Base-by-base conservation (phyloP, 2,888 invertebrate genomes). In the Eristalinus sepulchralis region DNA sequence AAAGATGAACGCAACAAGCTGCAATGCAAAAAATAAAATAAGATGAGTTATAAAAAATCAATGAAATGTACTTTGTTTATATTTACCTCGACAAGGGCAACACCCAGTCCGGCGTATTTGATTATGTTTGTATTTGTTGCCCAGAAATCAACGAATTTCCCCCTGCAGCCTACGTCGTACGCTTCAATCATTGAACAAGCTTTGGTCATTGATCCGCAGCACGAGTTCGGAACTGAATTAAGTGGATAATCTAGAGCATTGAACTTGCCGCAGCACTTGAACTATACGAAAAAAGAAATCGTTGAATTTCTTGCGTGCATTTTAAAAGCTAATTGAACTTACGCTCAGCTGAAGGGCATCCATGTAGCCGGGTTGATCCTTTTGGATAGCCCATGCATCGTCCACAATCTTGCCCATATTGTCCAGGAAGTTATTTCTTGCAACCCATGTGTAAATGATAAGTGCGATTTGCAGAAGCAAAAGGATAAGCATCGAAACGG, bases 1-100 rank as follows among this genome's bases (percentile, higher is more conserved):
- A 92, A 97, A 96, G 89, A 97, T 93, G 80, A 97, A 96, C 83
- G 96, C 96, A 89, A 95, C 92, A 86, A 96, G 93, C 95, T 96
- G 22, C 4, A 71, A 80, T n/a, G 6, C 34, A 33, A 62, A 59
- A 77, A 27, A 20, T 24, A 53, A 62, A 64, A 57, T n/a, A 10
- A 27, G 11, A 2, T 24, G 17, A 34, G 39, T 11, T 11, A 17
- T 4, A 66, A 6, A 17, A 22, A 17, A 1, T 17, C 9, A 2
- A 47, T 17, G 0, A 17, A 47, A 1, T 1, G 5, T 1, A 47
- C 8, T 47, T 17, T 5, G 39, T 13, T 11, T 2, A 39, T 13
- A 88, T 88, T 91, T 91, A 96, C 95, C 94, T 96, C 96, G 89
- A 95, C 92, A 87, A 93, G 95, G 59, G 95, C 96, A 63, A 96